Evolutionary conservation across 2,888 invertebrate species (phyloP), one percentile per base, ranked within the genome.

Genomic region (Hirtodrosophila confusa): DNA sequence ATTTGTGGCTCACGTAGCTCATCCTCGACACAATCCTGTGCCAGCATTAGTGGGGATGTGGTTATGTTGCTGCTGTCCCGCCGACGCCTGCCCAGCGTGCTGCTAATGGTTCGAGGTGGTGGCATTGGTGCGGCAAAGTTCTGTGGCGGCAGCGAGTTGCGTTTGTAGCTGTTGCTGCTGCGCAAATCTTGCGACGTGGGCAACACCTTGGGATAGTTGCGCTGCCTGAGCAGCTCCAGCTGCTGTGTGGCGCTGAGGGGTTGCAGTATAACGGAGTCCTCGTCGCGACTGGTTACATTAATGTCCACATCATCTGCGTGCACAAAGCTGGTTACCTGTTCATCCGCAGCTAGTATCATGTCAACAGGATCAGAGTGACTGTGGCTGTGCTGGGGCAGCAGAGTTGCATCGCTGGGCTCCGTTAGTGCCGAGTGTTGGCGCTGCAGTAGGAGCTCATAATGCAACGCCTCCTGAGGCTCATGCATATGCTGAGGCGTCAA

Each of bases 121-220:
- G 96, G 96, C 64, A 94, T 93, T 0, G 96, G 95, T 0, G 95
- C 95, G n/a, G 53, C 47, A 43, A 88, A 89, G 45, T 88, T 88
- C 50, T 92, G 91, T 3, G 94, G 94, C 70, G 95, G 95, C 89
- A 95, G 91, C 23, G 80, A 80, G 36, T 80, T 80, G 6, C 80
- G 65, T 12, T 80, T 80, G 41, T 67, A 62, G 37, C 50, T 69
- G 8, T 33, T 45, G 23, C 44, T 39, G n/a, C 24, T 23, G 8
- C 51, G 61, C 37, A 86, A 47, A 23, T 80, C 88, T 48, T 85
- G 83, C 0, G 60, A 78, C 27, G 96, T 96, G n/a, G 97, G 97
- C 33, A 97, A 89, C 1, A 97, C 97, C 93, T 97, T 97, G 0
- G 97, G 97, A 88, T 95, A 97, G 89, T 96, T 97, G 76, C 96